Conservation (phyloP, 2,888 invertebrate species). For the Cyclophora punctaria region DNA sequence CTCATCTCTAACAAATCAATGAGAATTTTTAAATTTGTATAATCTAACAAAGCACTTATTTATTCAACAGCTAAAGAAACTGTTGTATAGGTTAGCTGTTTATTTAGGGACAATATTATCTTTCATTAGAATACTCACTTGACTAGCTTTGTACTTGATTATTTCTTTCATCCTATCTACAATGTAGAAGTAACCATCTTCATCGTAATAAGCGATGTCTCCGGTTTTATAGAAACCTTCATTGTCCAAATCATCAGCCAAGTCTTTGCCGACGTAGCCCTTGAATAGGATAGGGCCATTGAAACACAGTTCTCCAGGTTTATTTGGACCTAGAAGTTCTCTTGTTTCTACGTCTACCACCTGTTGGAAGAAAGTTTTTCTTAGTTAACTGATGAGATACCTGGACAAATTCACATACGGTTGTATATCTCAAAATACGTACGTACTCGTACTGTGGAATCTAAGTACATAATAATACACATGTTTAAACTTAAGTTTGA, state of each 20-base stretch:
- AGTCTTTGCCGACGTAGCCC: slow-evolving; percentile 44
- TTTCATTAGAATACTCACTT: slow-evolving; percentile 28
- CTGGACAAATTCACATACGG: no score
- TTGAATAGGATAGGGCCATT: slow-evolving; percentile 45
- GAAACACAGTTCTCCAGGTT: slow-evolving; percentile 47
- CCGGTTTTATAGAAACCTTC: slow-evolving; percentile 55
- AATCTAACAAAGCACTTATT: no score
- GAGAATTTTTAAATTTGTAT: no score
- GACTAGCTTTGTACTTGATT: slow-evolving; percentile 55
- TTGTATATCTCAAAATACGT: no score
- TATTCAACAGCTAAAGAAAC: no score
- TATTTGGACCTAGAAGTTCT: slow-evolving; percentile 38
- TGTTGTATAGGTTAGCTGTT: no score
- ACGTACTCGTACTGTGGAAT: no score
- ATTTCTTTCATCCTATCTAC: slow-evolving; percentile 56
- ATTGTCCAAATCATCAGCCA: slow-evolving; percentile 35
- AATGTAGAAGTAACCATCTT: slow-evolving; percentile 48
- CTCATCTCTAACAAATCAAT: no score
- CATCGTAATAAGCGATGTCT: slow-evolving; percentile 52
- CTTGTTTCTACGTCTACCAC: slow-evolving; percentile 44
- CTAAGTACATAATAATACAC: no score
- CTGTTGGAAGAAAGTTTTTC: slow-evolving; percentile 19
- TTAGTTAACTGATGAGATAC: no score
- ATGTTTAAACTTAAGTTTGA: no score
- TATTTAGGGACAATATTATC: not conserved